Evolutionary conservation across 2,113 vertebrate genomes (phyloP).

Genomic region (Onychorhynchus coronatus): DNA sequence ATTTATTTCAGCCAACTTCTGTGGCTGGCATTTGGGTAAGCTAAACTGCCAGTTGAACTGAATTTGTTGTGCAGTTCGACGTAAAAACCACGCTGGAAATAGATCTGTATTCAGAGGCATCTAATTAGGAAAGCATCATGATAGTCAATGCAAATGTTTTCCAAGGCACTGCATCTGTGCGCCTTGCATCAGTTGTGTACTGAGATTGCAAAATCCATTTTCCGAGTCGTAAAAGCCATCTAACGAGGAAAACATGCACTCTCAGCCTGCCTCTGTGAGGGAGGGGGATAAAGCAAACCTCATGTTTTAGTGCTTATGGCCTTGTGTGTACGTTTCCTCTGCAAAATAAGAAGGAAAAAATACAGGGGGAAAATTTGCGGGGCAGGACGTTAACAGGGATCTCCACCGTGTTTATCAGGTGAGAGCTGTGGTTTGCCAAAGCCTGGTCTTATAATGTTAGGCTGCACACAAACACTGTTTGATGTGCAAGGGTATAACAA

Average conservation of each 20-base stretch:
- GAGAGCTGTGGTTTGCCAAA: background rate
- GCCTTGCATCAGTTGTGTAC: background rate
- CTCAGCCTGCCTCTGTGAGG: background rate
- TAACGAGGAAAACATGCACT: background rate
- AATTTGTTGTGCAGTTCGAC: conserved; percentile 44
- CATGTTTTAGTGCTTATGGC: background rate
- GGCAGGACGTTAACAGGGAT: background rate
- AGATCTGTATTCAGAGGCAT: conserved; percentile 18
- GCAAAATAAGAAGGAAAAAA: background rate
- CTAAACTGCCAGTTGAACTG: conserved; percentile 46
- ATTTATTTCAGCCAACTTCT: conserved; percentile 58
- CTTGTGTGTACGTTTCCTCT: background rate
- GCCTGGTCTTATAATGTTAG: background rate
- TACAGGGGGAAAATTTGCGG: background rate
- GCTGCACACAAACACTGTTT: background rate
- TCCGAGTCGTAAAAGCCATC: background rate
- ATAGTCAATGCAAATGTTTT: conserved; percentile 41
- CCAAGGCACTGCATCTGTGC: conserved; percentile 49
- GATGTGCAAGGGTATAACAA: background rate
- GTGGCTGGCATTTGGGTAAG: conserved; percentile 58
- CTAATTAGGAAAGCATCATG: conserved; percentile 65
- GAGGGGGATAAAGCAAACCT: background rate
- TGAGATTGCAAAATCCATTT: conserved; percentile 19
- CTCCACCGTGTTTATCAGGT: background rate
- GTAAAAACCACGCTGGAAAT: conserved; percentile 12